Evolutionary conservation across 2,888 invertebrate species (phyloP).

Genomic region (Mythimna vitellina): DNA sequence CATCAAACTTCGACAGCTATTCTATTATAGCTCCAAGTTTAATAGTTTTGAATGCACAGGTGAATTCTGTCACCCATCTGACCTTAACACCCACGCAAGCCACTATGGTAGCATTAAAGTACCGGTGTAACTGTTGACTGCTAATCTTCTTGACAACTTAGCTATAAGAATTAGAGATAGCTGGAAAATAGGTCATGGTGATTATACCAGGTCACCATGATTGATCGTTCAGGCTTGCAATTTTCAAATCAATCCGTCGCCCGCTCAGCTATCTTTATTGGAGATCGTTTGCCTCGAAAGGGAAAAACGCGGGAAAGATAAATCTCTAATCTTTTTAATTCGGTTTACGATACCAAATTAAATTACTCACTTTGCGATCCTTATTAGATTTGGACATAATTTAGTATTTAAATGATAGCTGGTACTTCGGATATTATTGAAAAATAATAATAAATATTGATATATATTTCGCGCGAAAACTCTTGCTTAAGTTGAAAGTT

Average conservation of each 20-base stretch:
- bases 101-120: slow-evolving; percentile 32
- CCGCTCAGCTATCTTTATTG: slow-evolving; percentile 47
- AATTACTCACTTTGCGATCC: slow-evolving; percentile 20
- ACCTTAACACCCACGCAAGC: slow-evolving; percentile 42
- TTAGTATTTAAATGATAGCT: slow-evolving; percentile 15
- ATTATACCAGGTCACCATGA: slow-evolving; percentile 38
- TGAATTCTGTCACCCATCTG: slow-evolving; percentile 29
- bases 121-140: slow-evolving; percentile 44
- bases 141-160: slow-evolving; percentile 44
- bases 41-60: slow-evolving; percentile 22
- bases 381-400: slow-evolving; percentile 7
- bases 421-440: background rate
- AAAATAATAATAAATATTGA: too few species aligned
- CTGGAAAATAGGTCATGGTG: slow-evolving; percentile 44
- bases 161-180: slow-evolving; percentile 47
- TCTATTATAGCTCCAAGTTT: slow-evolving; percentile 2
- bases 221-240: slow-evolving; percentile 32
- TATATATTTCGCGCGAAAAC: background rate
- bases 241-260: slow-evolving; percentile 44
- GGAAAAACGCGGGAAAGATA: slow-evolving; percentile 46
- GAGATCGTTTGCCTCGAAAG: slow-evolving; percentile 46
- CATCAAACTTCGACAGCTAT: too few species aligned
- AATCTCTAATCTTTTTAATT: slow-evolving; percentile 41
- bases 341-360: slow-evolving; percentile 28
- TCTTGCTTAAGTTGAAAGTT: background rate